A percentile compares a stretch with the other conserved stretches of the same genome.
These are phyloP conservation scores for Megatriorchis doriae DNA, from an alignment of 2,113 vertebrate species.

Conservation along the genomic window DNA sequence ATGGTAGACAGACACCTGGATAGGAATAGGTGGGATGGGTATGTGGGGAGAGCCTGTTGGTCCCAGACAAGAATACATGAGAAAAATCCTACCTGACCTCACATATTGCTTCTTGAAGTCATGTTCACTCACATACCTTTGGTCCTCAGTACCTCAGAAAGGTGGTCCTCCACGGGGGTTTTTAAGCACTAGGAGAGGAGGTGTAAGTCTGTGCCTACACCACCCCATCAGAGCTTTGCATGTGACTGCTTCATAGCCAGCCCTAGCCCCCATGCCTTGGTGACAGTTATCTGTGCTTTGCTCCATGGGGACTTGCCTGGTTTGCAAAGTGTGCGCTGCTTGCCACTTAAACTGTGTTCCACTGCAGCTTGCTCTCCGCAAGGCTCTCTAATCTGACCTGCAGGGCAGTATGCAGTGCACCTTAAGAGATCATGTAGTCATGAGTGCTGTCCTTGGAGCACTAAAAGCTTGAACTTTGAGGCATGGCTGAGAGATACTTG, in stretches of 20 bases:
- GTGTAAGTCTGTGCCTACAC: too few species aligned
- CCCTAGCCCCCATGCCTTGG: neutral
- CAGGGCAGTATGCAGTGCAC: neutral
- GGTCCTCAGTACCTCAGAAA: neutral
- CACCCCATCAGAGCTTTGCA: neutral
- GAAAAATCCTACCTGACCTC: neutral
- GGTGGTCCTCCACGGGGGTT: accelerated
- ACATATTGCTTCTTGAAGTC: neutral
- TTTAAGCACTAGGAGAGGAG: neutral
- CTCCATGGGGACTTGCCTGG: neutral
- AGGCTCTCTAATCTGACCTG: neutral
- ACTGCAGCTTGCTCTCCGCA: accelerated
- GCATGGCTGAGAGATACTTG: neutral
- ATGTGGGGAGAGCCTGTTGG: neutral
- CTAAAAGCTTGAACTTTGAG: neutral
- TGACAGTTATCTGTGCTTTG: neutral
- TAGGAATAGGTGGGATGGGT: neutral
- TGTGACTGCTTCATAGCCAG: neutral
- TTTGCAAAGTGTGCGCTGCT: neutral
- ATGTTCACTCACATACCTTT: neutral
- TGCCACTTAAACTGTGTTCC: neutral
- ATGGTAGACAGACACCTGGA: too few species aligned
- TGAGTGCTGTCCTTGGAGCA: neutral
- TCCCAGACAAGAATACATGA: neutral
- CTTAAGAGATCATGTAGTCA: neutral